phyloP scores from a whole-genome alignment of 2,797 vertebrate species.

The Sebastes iracundus region DNA sequence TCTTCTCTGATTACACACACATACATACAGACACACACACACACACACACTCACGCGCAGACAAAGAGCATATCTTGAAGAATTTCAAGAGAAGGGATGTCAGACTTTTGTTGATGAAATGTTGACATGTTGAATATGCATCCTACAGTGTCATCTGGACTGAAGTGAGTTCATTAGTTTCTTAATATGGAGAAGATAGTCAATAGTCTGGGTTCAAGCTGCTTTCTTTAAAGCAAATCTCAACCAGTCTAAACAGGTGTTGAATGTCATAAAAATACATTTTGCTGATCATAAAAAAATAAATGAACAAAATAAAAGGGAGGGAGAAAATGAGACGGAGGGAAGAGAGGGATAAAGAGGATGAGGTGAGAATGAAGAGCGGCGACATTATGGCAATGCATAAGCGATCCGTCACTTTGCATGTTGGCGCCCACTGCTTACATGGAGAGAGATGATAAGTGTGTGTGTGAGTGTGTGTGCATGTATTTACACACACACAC shows the following conservation, averaged over 20 bases:
- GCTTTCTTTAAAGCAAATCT: constrained; percentile 10
- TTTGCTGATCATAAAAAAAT: constrained; percentile 14
- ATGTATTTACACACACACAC: constrained; percentile 18
- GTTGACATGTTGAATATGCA: constrained; percentile 50
- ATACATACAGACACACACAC: constrained; percentile 33
- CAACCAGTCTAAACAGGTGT: constrained; percentile 27
- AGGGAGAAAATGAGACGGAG: constrained; percentile 22
- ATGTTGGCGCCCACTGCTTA: constrained; percentile 56
- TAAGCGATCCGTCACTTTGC: constrained; percentile 78
- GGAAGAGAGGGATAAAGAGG: constrained; percentile 36
- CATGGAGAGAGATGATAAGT: constrained; percentile 77
- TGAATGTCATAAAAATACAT: constrained; percentile 15
- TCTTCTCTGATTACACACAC: constrained; percentile 80
- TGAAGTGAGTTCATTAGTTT: constrained; percentile 42
- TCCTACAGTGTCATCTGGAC: constrained; percentile 33
- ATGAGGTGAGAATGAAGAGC: constrained; percentile 23
- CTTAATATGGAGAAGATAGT: constrained; percentile 8
- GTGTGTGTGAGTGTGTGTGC: not conserved
- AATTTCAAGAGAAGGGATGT: constrained; percentile 55
- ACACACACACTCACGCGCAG: not conserved
- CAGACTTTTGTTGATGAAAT: constrained; percentile 57
- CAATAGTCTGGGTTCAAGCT: not conserved
- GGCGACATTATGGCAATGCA: constrained; percentile 62
- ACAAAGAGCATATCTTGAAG: constrained; percentile 51
- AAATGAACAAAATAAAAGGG: constrained; percentile 26